phyloP scores from a whole-genome alignment of 2,113 vertebrate genomes.

The Varanus komodoensis region DNA sequence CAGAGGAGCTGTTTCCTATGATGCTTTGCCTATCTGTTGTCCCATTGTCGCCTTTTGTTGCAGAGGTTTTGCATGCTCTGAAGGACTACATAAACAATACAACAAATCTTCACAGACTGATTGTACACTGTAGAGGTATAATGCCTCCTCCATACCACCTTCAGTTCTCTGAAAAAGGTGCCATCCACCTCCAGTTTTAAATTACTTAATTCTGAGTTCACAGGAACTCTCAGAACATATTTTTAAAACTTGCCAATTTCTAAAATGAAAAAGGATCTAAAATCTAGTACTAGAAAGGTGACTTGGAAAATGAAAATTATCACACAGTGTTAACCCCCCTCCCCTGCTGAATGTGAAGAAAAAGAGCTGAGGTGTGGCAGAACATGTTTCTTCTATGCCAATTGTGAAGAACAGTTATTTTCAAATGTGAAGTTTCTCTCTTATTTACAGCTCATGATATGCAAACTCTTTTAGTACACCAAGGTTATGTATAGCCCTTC shows the following conservation, averaged over 20 bases:
- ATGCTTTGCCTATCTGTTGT: neutral
- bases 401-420: constrained; percentile 49
- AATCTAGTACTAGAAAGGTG: constrained; percentile 8
- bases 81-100: neutral
- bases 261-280: constrained; percentile 27
- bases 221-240: constrained; percentile 13
- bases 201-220: neutral
- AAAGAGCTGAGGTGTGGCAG: neutral
- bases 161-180: neutral
- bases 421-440: neutral
- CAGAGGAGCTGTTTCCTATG: neutral
- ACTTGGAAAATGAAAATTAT: constrained; percentile 3
- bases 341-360: neutral
- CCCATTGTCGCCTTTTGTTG: neutral
- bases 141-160: neutral
- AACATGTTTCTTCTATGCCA: constrained; percentile 21
- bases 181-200: neutral
- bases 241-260: constrained; percentile 15
- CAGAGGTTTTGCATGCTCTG: neutral
- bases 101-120: neutral
- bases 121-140: neutral
- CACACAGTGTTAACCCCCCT: neutral
- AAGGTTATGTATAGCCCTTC: neutral
- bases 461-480: constrained; percentile 2
- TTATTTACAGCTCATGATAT: constrained; percentile 18